Evolutionary conservation across 1,140 invertebrate species (phyloP).

Genomic region (Schlechtendalia chinensis): DNA sequence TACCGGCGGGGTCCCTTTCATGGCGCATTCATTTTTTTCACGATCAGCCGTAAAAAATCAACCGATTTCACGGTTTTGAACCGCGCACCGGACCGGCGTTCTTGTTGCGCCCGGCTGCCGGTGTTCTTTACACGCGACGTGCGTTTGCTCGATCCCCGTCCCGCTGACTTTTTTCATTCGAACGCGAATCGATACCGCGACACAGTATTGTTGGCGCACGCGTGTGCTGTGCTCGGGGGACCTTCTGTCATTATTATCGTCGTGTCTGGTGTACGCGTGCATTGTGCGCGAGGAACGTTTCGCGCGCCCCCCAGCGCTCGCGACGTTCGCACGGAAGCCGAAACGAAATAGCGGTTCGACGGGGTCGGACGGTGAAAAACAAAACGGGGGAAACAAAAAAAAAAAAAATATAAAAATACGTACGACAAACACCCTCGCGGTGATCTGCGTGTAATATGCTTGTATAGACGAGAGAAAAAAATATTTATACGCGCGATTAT

Average conservation of each 20-base stretch:
- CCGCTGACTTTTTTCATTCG: slow-evolving; percentile 25
- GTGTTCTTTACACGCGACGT: neutral
- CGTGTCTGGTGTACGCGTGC: neutral
- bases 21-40: no score
- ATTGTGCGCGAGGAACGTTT: neutral
- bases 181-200: slow-evolving; percentile 4
- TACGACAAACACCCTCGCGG: slow-evolving; percentile 9
- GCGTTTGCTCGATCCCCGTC: neutral
- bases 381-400: no score
- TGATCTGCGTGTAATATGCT: slow-evolving; percentile 36
- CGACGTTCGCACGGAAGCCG: neutral
- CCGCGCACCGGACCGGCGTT: neutral
- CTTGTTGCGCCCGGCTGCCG: neutral
- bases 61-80: slow-evolving; percentile 42
- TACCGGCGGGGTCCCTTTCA: no score
- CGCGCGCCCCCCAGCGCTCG: neutral
- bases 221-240: no score
- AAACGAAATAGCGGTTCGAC: slow-evolving; percentile 38
- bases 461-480: slow-evolving; percentile 15
- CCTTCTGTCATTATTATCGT: slow-evolving; percentile 33
- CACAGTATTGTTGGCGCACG: neutral
- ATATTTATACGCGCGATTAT: no score
- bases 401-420: no score
- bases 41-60: no score
- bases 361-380: slow-evolving; percentile 12